A percentile compares a stretch with the other conserved stretches of the same genome.
These are phyloP conservation scores for Drosophila austrosaltans DNA, from an alignment of 2,888 invertebrate genomes.

Conservation along the genomic window DNA sequence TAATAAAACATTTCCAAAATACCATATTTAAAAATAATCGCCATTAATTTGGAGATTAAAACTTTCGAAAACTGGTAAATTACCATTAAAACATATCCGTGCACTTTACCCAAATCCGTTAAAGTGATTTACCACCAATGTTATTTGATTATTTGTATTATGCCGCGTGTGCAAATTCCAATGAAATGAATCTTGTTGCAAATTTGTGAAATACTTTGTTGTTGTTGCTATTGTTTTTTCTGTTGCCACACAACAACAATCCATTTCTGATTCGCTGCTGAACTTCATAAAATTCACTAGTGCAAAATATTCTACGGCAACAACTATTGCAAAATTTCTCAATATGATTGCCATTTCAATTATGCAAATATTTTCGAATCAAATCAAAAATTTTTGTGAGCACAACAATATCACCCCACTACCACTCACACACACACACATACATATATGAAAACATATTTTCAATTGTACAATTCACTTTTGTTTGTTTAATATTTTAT, in stretches of 20 bases:
- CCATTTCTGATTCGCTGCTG: neutral
- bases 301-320: constrained; percentile 33
- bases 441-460: constrained; percentile 19
- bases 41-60: too few relatives aligned
- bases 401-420: constrained; percentile 23
- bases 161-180: neutral
- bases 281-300: constrained; percentile 1
- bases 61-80: too few relatives aligned
- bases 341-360: constrained; percentile 19
- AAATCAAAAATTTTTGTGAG: constrained; percentile 20
- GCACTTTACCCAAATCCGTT: too few relatives aligned
- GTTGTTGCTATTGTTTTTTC: neutral
- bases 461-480: constrained; percentile 22
- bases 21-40: too few relatives aligned
- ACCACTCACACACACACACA: neutral
- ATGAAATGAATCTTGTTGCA: constrained; percentile 3
- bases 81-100: too few relatives aligned
- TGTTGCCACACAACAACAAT: neutral
- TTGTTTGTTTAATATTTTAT: constrained; percentile 36
- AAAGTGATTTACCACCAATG: neutral
- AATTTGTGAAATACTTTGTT: neutral
- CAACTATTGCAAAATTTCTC: constrained; percentile 25
- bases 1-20: too few relatives aligned
- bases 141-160: neutral
- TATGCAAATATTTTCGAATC: constrained; percentile 20